These are phyloP conservation scores for Daboia siamensis DNA, from an alignment of 2,113 vertebrate genomes.

Conservation along the genomic window DNA sequence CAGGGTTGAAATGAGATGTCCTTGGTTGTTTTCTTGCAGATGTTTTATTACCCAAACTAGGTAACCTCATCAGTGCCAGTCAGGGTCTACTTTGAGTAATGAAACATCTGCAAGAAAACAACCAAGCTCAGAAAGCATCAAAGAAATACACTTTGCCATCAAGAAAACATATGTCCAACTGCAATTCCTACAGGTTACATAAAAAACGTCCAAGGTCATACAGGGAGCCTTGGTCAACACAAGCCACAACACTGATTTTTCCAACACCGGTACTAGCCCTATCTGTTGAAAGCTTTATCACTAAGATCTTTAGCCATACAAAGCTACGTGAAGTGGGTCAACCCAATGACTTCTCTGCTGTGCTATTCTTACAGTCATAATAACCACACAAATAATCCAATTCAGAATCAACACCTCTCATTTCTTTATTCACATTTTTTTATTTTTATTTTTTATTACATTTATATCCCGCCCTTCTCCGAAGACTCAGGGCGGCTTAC, in stretches of 20 bases:
- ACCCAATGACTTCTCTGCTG: background rate
- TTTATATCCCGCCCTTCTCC: too few relatives aligned
- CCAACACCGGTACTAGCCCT: background rate
- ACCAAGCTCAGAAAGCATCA: too few relatives aligned
- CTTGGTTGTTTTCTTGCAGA: background rate
- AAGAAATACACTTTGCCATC: background rate
- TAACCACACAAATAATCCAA: background rate
- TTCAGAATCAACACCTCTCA: conserved; percentile 21
- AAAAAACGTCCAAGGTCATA: background rate
- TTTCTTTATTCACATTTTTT: conserved; percentile 77
- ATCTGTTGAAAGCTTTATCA: background rate
- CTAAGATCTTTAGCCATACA: background rate
- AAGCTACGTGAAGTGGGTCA: background rate
- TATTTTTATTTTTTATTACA: too few relatives aligned
- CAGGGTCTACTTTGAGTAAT: too few relatives aligned
- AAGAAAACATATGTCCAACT: background rate
- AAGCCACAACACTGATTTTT: background rate
- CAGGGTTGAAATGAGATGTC: background rate
- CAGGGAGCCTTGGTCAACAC: background rate
- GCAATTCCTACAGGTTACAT: background rate
- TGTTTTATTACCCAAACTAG: background rate
- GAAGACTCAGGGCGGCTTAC: too few relatives aligned
- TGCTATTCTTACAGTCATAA: background rate
- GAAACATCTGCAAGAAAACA: too few relatives aligned
- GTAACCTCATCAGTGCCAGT: too few relatives aligned